phyloP scores from a whole-genome alignment of 2,113 vertebrate genomes.

The Empidonax alnorum region DNA sequence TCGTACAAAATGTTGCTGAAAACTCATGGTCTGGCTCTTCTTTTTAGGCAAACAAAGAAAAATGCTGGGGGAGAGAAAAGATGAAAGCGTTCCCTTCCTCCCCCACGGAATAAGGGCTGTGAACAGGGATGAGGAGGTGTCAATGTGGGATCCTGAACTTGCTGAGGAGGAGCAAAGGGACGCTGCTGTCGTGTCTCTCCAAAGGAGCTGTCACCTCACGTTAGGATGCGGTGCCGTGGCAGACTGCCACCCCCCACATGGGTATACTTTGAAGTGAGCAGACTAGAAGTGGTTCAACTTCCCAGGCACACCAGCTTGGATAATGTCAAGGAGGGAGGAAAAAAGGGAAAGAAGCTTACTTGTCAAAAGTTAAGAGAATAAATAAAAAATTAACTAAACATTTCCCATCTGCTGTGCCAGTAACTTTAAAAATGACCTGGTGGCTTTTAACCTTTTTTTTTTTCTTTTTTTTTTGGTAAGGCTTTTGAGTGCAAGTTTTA shows the following conservation, averaged over 20 bases:
- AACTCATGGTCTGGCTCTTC: background rate
- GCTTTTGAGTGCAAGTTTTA: background rate
- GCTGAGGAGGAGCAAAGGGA: background rate
- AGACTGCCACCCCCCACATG: background rate
- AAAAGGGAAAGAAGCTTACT: background rate
- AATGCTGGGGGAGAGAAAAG: background rate
- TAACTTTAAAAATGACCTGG: background rate
- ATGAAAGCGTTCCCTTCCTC: background rate
- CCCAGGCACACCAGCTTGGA: background rate
- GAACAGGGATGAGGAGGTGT: background rate
- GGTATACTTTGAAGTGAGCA: background rate
- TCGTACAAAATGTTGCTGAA: background rate
- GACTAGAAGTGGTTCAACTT: background rate
- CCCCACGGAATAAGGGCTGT: background rate
- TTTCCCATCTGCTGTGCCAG: background rate
- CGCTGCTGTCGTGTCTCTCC: background rate
- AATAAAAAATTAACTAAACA: constrained; percentile 2
- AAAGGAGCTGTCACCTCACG: constrained; percentile 13
- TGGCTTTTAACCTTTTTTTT: background rate
- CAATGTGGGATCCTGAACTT: background rate
- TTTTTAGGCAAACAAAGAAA: constrained; percentile 6
- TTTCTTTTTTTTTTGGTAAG: no score
- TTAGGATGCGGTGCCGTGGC: background rate
- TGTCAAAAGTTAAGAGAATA: background rate
- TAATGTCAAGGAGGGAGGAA: background rate